Conservation (phyloP, 2,113 vertebrate genomes). For the Fulmarus glacialis region DNA sequence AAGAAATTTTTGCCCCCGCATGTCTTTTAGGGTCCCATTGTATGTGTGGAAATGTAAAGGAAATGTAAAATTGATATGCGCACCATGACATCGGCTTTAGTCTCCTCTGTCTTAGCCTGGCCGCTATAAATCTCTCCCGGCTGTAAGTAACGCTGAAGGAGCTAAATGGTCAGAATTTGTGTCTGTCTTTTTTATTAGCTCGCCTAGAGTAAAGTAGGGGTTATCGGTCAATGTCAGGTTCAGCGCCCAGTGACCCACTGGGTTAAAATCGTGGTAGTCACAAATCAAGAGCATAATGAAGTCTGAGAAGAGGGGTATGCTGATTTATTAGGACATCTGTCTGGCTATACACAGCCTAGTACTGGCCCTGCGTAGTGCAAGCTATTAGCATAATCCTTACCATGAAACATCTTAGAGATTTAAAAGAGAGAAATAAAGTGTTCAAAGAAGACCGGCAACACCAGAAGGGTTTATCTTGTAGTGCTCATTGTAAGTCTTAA, state of each 20-base stretch:
- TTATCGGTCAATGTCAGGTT: conserved; percentile 68
- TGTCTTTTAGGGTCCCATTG: conserved; percentile 20
- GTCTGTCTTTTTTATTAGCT: conserved; percentile 53
- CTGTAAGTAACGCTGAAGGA: conserved; percentile 19
- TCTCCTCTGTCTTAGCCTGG: background rate
- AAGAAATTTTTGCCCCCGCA: conserved; percentile 21
- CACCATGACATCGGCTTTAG: conserved; percentile 21
- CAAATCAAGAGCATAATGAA: conserved; percentile 70
- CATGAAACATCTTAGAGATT: background rate
- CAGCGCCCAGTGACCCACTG: conserved; percentile 55
- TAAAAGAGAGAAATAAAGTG: conserved; percentile 30
- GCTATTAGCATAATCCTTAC: conserved; percentile 60
- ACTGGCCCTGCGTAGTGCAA: background rate
- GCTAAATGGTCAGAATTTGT: conserved; percentile 47
- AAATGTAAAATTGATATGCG: conserved; percentile 57
- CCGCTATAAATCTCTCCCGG: conserved; percentile 45
- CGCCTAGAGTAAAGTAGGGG: background rate
- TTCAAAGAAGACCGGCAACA: background rate
- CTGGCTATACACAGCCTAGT: conserved; percentile 49
- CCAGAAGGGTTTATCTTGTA: conserved; percentile 11
- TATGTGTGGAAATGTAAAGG: conserved; percentile 26
- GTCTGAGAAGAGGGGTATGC: conserved; percentile 49
- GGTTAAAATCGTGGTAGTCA: conserved; percentile 42
- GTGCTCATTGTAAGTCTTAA: background rate
- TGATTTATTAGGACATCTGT: conserved; percentile 70